phyloP scores from a whole-genome alignment of 2,888 invertebrate genomes.

The Mellilla xanthometata region DNA sequence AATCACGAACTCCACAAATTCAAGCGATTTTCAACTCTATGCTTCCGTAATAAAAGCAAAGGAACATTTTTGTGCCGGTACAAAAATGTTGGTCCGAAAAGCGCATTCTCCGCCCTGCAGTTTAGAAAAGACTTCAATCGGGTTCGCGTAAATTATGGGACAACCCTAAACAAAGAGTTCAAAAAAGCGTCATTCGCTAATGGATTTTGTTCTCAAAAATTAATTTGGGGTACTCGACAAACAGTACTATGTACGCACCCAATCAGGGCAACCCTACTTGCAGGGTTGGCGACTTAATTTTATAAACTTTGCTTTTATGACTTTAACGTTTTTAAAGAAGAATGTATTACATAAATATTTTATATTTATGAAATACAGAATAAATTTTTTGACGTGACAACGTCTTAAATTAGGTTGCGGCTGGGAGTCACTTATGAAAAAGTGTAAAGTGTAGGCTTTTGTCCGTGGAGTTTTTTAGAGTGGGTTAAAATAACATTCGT shows the following conservation, averaged over 20 bases:
- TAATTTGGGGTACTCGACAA: conserved; percentile 79
- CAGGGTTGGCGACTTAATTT: conserved; percentile 33
- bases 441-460: too few species aligned
- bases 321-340: too few species aligned
- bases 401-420: too few species aligned
- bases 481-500: too few species aligned
- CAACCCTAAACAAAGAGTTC: conserved; percentile 69
- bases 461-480: too few species aligned
- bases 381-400: too few species aligned
- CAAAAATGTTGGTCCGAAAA: conserved; percentile 30
- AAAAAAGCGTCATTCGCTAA: conserved; percentile 76
- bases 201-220: conserved; percentile 81
- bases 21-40: conserved; percentile 36
- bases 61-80: not conserved
- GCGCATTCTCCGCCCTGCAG: conserved; percentile 72
- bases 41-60: conserved; percentile 24
- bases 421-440: too few species aligned
- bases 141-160: conserved; percentile 79
- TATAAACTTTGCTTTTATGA: too few species aligned
- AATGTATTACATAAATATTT: too few species aligned
- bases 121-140: conserved; percentile 74
- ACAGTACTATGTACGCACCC: conserved; percentile 68
- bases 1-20: conserved; percentile 14
- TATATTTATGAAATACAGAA: too few species aligned
- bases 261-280: conserved; percentile 57